Base-by-base conservation (phyloP, 2,113 vertebrate genomes). In the Etheostoma spectabile region DNA sequence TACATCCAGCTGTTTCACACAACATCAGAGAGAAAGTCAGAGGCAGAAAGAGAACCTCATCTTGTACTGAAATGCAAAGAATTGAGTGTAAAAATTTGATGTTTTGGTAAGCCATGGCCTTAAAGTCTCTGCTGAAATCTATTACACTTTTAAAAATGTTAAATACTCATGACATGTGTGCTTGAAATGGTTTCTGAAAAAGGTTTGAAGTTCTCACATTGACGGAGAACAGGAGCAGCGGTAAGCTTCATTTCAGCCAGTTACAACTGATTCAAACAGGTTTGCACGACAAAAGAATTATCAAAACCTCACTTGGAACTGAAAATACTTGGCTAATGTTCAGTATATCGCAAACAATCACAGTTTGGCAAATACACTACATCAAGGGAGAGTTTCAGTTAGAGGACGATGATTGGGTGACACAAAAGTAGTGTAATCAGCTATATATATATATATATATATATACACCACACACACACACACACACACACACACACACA, bases 1-100 rank as follows among this genome's bases (percentile, higher is more conserved):
- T 89, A 83, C 64, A 88, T 79, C 87, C 92, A 94, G 93, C 90
- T 94, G 93, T 91, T 90, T 68, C 59, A 79, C 75, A 74, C 87
- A 38, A 55, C 67, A 71, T 83, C 30, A 18, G 30, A 66, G 42
- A 65, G n/a, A 83, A 72, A 64, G 51, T 62, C 52, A 87, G 74
- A 62, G 24, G 73, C 60, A 72, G 15, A 79, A 16, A 65, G 64
- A 75, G n/a, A 87, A 69, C 16, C 24, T 63, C 62, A 52, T 80
- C 53, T 56, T 74, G 77, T 11, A 3, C 3, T n/a, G 63, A n/a
- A 61, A 38, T 33, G 62, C 42, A 67, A 67, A 83, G 2, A 48
- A 55, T 10, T 4, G 8, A 57, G 42, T n/a, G 21, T 33, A 45
- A 5, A 80, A 53, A 49, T 33, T 1, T 63, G 19, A 16, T 46